These are phyloP conservation scores for Agrochola litura DNA, from an alignment of 2,888 invertebrate species.

Conservation along the genomic window DNA sequence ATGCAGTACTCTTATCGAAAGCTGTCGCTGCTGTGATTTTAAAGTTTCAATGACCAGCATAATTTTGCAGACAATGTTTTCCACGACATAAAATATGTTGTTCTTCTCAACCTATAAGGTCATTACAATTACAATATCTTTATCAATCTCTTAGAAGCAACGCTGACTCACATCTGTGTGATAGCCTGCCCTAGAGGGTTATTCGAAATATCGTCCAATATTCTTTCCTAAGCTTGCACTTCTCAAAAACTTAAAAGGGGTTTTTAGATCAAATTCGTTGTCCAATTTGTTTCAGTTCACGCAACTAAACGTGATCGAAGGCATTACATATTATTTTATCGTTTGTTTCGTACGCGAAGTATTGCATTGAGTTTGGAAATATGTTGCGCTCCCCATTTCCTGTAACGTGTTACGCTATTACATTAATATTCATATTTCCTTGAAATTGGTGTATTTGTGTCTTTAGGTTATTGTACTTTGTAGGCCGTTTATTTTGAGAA, in stretches of 20 bases:
- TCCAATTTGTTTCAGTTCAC: slow-evolving; percentile 25
- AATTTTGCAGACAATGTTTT: not conserved
- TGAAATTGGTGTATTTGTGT: slow-evolving; percentile 44
- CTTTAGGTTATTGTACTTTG: slow-evolving; percentile 48
- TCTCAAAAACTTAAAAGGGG: slow-evolving; percentile 5
- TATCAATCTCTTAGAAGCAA: not conserved
- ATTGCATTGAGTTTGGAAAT: slow-evolving; percentile 58
- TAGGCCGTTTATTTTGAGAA: slow-evolving; percentile 17
- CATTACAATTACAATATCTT: not conserved
- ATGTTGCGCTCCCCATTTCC: slow-evolving; percentile 55
- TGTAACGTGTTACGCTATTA: slow-evolving; percentile 40
- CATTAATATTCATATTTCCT: slow-evolving; percentile 59
- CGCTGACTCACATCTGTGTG: not conserved
- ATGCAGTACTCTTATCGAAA: not conserved
- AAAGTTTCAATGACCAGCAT: not conserved
- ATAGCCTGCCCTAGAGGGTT: not conserved
- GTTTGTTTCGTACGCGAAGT: slow-evolving; percentile 36
- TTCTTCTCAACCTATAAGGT: not conserved
- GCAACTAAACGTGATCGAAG: slow-evolving; percentile 38
- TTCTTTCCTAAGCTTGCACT: not conserved
- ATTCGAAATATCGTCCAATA: not conserved
- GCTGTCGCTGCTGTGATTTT: not conserved
- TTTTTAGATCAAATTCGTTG: slow-evolving; percentile 15
- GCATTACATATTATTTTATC: slow-evolving; percentile 53
- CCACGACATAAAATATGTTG: not conserved